Evolutionary conservation across 2,113 vertebrate genomes (phyloP), one percentile per base, ranked within the genome.

Genomic region (Bubalus kerabau): DNA sequence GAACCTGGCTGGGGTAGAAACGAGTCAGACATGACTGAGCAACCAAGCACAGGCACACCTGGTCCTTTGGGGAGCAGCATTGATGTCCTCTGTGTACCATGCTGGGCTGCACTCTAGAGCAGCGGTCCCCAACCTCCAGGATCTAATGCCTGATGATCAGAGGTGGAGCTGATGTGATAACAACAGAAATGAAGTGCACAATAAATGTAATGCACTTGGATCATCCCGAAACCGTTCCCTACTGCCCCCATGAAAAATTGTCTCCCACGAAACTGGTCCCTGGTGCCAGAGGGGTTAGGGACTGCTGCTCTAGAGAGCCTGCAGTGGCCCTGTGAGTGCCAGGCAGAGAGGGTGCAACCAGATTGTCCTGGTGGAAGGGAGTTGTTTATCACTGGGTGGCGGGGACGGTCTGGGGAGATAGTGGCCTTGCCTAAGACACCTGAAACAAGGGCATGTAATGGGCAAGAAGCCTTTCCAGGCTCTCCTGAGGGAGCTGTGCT

Each of bases 1-100:
- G 19, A 40, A 21, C 12, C 71, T 43, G 36, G 36, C 36, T 7
- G 71, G 71, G 36, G 12, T 76, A 3, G 71, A 24, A 43, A 43
- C 6, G 71, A 26, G 36, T 76, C 71, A 40, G 36, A 14, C 6
- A 76, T 14, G 71, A 13, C 71, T 43, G 36, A 43, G 36, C 36
- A 43, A 2, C 71, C 4, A 3, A 43, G 23, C 6, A 6, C 36
- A 43, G 23, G 71, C 23, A 43, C 23, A 26, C 71, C 16, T 6
- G 19, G 23, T 32, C 9, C 59, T 62, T 88, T 30, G n/a, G 71
- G 93, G 85, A 93, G 30, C 46, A 0, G 40, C 3, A 9, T 10
- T 28, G 87, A 82, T 0, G 0, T 24, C 54, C 4, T 13, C 64
- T 40, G 0, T 1, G 10, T 8, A 11, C 94, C 0, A 0, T 0